Base-by-base conservation (phyloP, 2,113 vertebrate species). In the Malurus elegans region DNA sequence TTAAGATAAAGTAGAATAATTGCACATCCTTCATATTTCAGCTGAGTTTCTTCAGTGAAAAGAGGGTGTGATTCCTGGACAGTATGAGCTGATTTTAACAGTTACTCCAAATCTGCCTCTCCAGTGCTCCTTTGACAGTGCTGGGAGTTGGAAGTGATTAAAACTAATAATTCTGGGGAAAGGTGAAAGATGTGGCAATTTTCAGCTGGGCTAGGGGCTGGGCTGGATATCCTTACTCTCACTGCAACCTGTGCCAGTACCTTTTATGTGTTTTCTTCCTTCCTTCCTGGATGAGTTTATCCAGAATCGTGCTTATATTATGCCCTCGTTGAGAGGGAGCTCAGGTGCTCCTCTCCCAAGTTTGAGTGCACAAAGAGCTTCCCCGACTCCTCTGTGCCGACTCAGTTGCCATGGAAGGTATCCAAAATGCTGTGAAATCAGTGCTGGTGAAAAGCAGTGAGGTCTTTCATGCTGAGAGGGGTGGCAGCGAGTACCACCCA, bases 1-100 rank as follows among this genome's bases (percentile, higher is more conserved):
- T 66, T 85, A 69, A 82, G 82, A 86, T 93, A 12, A 80, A 83
- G 44, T 76, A 56, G 67, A 93, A 58, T 76, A 94, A 86, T 88
- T 92, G 44, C 60, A 51, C 11, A 6, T 79, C 66, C 34, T 83
- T 91, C 66, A 44, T 5, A 44, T 5, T 47, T 79, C 0, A 0
- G 29, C 70, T 73, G 65, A 78, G 57, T 66, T 79, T 25, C 73
- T 58, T 70, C 34, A 16, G 38, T 54, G 84, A 47, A 48, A 65
- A 65, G 61, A 93, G 28, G 8, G 21, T 60, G 44, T 13, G 7
- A 9, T 61, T 92, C 64, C 45, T 0, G 0, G 62, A 29, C 45
- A 48, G 25, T 7, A 2, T 24, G 38, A 58, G 38, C 17, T 20
- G 44, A 48, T 75, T 67, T 64, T 24, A 73, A 32, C 74, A 40